Conservation (phyloP, 1,140 invertebrate genomes). For the Diploscapter pachys region DNA sequence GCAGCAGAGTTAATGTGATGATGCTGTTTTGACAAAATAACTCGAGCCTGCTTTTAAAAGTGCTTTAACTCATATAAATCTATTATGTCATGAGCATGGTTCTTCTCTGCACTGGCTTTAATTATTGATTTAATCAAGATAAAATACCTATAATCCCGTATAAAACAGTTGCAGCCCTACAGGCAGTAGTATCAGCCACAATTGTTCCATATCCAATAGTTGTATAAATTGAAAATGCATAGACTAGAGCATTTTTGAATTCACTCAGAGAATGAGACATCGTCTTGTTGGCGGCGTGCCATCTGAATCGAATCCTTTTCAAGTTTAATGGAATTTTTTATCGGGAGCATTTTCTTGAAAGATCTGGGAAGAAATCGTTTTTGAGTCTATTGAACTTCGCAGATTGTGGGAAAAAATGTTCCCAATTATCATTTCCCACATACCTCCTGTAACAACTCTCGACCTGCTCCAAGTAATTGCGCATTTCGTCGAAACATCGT, state of each 20-base stretch:
- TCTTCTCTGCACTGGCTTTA: neutral
- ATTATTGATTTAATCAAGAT: neutral
- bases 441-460: constrained; percentile 45
- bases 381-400: too few relatives aligned
- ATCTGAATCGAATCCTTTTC: constrained; percentile 12
- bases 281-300: constrained; percentile 46
- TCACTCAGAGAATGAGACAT: constrained; percentile 54
- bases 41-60: too few relatives aligned
- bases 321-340: too few relatives aligned
- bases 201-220: constrained; percentile 56
- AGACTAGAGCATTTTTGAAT: constrained; percentile 55
- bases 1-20: neutral
- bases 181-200: constrained; percentile 43
- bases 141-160: constrained; percentile 46
- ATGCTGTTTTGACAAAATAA: neutral
- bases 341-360: too few relatives aligned
- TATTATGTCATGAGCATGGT: too few relatives aligned
- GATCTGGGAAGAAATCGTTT: too few relatives aligned
- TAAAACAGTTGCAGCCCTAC: constrained; percentile 51
- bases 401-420: neutral
- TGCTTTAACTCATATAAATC: too few relatives aligned
- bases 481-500: constrained; percentile 25
- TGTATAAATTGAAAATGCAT: constrained; percentile 57
- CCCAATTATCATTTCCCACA: constrained; percentile 6
- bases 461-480: constrained; percentile 39